These are phyloP conservation scores for Clistopyga incitator DNA, from an alignment of 2,888 invertebrate genomes.

Conservation along the genomic window DNA sequence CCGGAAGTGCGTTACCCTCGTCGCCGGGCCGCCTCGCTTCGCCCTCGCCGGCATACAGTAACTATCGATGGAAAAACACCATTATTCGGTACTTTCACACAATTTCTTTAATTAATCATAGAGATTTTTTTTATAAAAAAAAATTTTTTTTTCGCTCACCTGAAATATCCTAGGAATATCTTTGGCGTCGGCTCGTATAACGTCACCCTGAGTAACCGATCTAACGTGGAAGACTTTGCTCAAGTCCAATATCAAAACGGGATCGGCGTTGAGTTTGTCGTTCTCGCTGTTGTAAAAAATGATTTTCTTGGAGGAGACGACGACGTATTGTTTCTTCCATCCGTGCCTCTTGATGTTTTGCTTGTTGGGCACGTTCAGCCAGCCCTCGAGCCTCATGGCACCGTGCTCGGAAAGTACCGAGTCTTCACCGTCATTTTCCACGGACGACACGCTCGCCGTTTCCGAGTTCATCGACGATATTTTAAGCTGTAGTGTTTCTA, in stretches of 20 bases:
- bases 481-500: constrained; percentile 96
- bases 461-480: constrained; percentile 92
- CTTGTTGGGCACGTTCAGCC: constrained; percentile 97
- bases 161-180: constrained; percentile 99
- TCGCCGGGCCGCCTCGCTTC: constrained; percentile 93
- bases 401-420: constrained; percentile 87
- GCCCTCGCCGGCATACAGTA: constrained; percentile 98
- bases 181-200: constrained; percentile 99
- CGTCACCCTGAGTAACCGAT: constrained; percentile 99
- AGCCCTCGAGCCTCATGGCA: constrained; percentile 94
- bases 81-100: no score
- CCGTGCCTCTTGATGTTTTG: constrained; percentile 98
- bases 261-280: constrained; percentile 97
- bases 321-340: constrained; percentile 98
- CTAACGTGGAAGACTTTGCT: constrained; percentile 99
- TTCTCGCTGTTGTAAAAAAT: constrained; percentile 98
- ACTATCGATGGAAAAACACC: constrained; percentile 85
- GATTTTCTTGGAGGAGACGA: constrained; percentile 98
- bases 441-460: constrained; percentile 95
- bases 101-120: no score
- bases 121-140: no score
- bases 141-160: constrained; percentile 81
- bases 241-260: constrained; percentile 97
- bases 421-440: constrained; percentile 93
- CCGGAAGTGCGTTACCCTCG: constrained; percentile 85